phyloP scores from a whole-genome alignment of 2,888 invertebrate genomes.

The Drosophila quasianomalipes region DNA sequence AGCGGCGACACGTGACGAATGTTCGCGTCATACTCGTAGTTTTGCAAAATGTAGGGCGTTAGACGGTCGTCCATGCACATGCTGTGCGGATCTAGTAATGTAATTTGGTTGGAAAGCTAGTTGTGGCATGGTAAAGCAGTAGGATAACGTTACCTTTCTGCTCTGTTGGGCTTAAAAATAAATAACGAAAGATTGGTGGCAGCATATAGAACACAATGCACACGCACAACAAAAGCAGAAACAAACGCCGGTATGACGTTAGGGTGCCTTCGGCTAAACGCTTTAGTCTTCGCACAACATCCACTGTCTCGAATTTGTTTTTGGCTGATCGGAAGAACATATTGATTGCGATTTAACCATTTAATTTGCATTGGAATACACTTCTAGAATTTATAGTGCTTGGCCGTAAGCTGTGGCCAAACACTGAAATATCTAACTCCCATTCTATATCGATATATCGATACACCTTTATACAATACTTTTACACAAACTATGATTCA shows the following conservation, averaged over 20 bases:
- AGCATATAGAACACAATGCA: conserved; percentile 89
- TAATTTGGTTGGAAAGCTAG: background rate
- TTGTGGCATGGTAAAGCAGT: background rate
- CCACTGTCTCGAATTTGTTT: conserved; percentile 84
- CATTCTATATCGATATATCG: conserved; percentile 45
- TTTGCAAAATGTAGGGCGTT: conserved; percentile 87
- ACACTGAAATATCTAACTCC: conserved; percentile 36
- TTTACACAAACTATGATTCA: background rate
- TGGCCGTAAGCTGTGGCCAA: conserved; percentile 62
- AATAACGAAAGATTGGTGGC: conserved; percentile 88
- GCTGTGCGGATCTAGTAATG: conserved; percentile 86
- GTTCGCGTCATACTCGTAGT: conserved; percentile 89
- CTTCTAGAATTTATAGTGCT: conserved; percentile 52
- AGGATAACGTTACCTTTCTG: conserved; percentile 78
- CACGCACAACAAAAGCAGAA: conserved; percentile 86
- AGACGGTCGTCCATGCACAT: conserved; percentile 89
- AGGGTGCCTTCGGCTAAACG: conserved; percentile 83
- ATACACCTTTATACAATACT: conserved; percentile 3
- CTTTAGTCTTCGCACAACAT: conserved; percentile 82
- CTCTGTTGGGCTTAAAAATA: conserved; percentile 87
- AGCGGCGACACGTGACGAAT: conserved; percentile 87
- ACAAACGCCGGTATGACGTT: conserved; percentile 84
- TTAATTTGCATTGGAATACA: conserved; percentile 53
- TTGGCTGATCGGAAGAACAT: conserved; percentile 84
- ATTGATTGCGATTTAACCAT: conserved; percentile 36